These are phyloP conservation scores for Agrochola litura DNA, from an alignment of 2,888 invertebrate genomes.

Conservation along the genomic window DNA sequence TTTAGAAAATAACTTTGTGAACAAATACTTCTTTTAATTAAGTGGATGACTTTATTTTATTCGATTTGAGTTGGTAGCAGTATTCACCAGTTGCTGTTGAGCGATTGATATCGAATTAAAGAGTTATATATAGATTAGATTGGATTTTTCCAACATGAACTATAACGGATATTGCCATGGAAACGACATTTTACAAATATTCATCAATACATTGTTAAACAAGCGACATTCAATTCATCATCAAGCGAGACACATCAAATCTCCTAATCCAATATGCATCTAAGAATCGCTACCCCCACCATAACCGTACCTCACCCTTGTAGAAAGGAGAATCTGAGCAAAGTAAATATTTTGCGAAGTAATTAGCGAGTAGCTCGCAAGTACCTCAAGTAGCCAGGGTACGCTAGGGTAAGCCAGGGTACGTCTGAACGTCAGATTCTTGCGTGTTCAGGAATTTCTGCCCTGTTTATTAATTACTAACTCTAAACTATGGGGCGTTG, in stretches of 20 bases:
- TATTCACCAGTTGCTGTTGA: too few relatives aligned
- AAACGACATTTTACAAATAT: too few relatives aligned
- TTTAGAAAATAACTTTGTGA: too few relatives aligned
- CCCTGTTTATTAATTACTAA: conserved; percentile 65
- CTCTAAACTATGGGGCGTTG: conserved; percentile 52
- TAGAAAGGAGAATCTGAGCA: conserved; percentile 75
- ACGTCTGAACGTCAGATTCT: conserved; percentile 58
- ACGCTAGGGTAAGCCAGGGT: conserved; percentile 32
- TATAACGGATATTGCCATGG: too few relatives aligned
- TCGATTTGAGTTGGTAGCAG: too few relatives aligned
- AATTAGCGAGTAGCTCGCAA: conserved; percentile 82
- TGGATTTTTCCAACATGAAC: not conserved
- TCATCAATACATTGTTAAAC: too few relatives aligned
- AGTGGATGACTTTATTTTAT: not conserved
- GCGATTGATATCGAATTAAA: too few relatives aligned
- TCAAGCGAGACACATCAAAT: too few relatives aligned
- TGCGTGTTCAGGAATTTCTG: conserved; percentile 60
- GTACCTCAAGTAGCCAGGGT: conserved; percentile 53
- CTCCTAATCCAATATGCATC: too few relatives aligned
- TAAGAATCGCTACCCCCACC: not conserved
- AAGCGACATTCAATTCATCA: too few relatives aligned
- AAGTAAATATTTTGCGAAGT: conserved; percentile 86
- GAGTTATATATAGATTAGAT: not conserved
- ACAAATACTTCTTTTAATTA: too few relatives aligned
- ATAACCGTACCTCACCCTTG: conserved; percentile 17